Conservation (phyloP, 2,888 invertebrate genomes). For the Maniola hyperantus region DNA sequence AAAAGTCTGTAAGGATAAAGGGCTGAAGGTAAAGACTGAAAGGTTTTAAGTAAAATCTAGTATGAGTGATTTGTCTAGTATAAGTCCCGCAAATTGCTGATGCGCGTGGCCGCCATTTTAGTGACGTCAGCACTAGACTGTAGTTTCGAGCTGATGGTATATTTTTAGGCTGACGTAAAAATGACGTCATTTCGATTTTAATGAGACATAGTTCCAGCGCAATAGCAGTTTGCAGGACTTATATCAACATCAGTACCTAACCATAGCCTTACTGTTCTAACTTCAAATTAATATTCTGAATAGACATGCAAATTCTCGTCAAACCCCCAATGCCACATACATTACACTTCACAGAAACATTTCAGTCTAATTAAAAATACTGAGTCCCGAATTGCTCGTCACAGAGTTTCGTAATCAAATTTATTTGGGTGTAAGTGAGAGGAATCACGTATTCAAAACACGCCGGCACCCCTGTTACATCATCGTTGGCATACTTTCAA, state of each 20-base stretch:
- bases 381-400: slow-evolving; percentile 29
- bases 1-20: not conserved
- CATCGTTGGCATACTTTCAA: slow-evolving; percentile 34
- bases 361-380: slow-evolving; percentile 24
- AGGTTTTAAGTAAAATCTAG: no score
- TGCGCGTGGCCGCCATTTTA: no score
- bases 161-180: no score
- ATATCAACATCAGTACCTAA: no score
- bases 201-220: no score
- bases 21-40: no score
- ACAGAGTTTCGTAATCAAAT: slow-evolving; percentile 37
- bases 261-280: not conserved
- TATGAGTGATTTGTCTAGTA: no score
- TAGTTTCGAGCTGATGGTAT: no score
- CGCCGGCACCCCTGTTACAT: slow-evolving; percentile 34
- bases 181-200: no score
- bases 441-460: slow-evolving; percentile 41
- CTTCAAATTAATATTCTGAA: slow-evolving; percentile 1
- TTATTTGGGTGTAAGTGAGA: slow-evolving; percentile 39
- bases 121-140: no score
- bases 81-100: no score
- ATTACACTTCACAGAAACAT: slow-evolving; percentile 18
- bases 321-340: not conserved
- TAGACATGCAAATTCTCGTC: not conserved
- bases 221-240: no score